Evolutionary conservation across 2,797 vertebrate genomes (phyloP), one percentile per base, ranked within the genome.

Genomic region (Meriones psammophilus): DNA sequence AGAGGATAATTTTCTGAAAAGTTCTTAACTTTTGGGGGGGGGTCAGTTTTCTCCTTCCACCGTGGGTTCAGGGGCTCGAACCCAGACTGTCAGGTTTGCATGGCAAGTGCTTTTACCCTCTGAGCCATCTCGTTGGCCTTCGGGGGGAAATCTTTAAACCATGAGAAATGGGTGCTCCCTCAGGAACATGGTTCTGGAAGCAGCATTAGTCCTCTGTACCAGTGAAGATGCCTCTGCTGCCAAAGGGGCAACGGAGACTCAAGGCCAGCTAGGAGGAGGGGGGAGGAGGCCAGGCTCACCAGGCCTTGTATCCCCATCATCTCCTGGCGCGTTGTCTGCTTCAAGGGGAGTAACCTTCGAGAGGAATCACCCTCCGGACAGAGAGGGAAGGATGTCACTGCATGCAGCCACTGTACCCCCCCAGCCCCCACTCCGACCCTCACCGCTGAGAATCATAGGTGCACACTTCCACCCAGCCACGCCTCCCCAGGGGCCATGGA

Each of bases 351-450:
- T 7, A 46, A 10, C 36, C 50, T 50, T 50, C 50, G 10, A 50
- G 50, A 10, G 33, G 64, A 28, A 39, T 24, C 0, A 2, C 1
- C 46, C 86, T 74, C 7, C 0, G 20, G 20, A n/a, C 36, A 54
- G 58, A 88, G 58, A 36, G 42, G 28, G 66, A 8, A 76, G 33
- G 0, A 60, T 42, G 36, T n/a, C 76, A 7, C 8, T 14, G 71
- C 0, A 28, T 36, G 3, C 77, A 85, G 22, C 42, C 18, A 24
- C 18, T 33, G 58, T 60, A 6, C 13, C 9, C 22, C 17, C 13
- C 14, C 46, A 56, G 3, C 0, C 1, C 20, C 46, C 66, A 15
- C 12, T 20, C 66, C 13, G 66, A 69, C 15, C 2, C 0, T 1
- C 2, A 60, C 50, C 14, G 28, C 13, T 50, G 42, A 33, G 54